Percentiles rank a stretch among this genome's conserved stretches.
Conservation (phyloP, 1,140 invertebrate genomes). For the Ooceraea biroi region DNA sequence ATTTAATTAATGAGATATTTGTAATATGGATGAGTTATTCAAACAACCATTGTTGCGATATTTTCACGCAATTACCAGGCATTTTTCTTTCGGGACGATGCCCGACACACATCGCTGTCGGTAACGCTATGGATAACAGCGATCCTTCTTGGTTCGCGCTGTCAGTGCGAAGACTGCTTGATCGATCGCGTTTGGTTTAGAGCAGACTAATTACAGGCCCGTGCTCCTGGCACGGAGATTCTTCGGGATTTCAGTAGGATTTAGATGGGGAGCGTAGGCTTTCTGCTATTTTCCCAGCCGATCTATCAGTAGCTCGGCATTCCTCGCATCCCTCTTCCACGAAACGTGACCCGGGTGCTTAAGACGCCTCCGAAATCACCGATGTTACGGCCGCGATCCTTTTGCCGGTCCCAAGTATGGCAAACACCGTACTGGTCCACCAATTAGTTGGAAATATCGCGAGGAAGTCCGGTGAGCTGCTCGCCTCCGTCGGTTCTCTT, state of each 20-base stretch:
- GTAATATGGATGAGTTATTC: neutral
- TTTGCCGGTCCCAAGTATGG: neutral
- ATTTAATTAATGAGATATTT: constrained; percentile 42
- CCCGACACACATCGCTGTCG: neutral
- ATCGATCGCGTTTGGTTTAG: constrained; percentile 39
- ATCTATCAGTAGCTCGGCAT: constrained; percentile 63
- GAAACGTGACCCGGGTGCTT: constrained; percentile 55
- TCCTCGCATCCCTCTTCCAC: constrained; percentile 28
- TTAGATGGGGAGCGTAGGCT: constrained; percentile 16
- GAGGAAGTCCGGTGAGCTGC: neutral
- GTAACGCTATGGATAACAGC: constrained; percentile 17
- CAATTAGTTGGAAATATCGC: constrained; percentile 33
- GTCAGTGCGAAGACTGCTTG: constrained; percentile 31
- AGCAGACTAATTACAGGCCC: constrained; percentile 52
- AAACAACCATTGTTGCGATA: neutral
- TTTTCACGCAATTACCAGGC: neutral
- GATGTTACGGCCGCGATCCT: constrained; percentile 29
- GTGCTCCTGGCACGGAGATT: constrained; percentile 27
- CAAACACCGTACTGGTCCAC: constrained; percentile 29
- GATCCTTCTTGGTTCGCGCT: constrained; percentile 47
- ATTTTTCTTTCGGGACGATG: constrained; percentile 11
- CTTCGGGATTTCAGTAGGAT: constrained; percentile 37
- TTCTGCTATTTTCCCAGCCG: constrained; percentile 42
- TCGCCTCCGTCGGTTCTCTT: neutral
- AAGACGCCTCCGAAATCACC: constrained; percentile 6